Conservation (phyloP, 2,797 vertebrate genomes). For the Melanogrammus aeglefinus region DNA sequence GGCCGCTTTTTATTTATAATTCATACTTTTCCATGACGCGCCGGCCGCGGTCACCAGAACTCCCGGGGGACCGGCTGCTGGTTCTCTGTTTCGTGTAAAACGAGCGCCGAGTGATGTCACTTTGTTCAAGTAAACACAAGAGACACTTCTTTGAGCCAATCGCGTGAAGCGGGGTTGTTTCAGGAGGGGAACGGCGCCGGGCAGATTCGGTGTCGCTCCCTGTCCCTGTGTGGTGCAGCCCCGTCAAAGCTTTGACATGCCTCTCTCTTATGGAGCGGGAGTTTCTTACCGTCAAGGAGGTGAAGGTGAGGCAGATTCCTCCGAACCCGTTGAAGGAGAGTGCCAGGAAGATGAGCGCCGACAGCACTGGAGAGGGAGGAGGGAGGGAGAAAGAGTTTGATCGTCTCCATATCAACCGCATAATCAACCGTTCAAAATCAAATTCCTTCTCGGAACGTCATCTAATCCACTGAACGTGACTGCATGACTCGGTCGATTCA, state of each 20-base stretch:
- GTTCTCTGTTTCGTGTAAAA: not conserved
- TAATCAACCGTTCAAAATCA: not conserved
- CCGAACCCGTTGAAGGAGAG: slow-evolving; percentile 89
- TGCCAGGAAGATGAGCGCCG: slow-evolving; percentile 83
- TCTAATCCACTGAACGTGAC: not conserved
- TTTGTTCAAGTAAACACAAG: not conserved
- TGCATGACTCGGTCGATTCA: not conserved
- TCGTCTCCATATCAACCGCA: too few relatives aligned
- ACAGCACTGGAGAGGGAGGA: slow-evolving; percentile 62
- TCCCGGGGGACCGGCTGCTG: too few relatives aligned
- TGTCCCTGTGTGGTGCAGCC: not conserved
- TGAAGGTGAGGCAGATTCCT: slow-evolving; percentile 92
- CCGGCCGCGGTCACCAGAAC: not conserved
- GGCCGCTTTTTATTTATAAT: too few relatives aligned
- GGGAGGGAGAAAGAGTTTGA: not conserved
- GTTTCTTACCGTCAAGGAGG: slow-evolving; percentile 86
- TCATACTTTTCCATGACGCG: too few relatives aligned
- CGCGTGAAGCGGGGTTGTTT: too few relatives aligned
- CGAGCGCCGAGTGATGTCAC: not conserved
- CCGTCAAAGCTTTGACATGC: not conserved
- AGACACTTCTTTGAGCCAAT: not conserved
- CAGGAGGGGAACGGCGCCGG: too few relatives aligned
- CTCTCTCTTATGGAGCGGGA: not conserved
- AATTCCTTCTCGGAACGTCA: not conserved
- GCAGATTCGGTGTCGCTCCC: not conserved